Percentiles rank a stretch among this genome's conserved stretches.
phyloP scores from a whole-genome alignment of 2,888 invertebrate genomes.

The Linnaemya vulpina region DNA sequence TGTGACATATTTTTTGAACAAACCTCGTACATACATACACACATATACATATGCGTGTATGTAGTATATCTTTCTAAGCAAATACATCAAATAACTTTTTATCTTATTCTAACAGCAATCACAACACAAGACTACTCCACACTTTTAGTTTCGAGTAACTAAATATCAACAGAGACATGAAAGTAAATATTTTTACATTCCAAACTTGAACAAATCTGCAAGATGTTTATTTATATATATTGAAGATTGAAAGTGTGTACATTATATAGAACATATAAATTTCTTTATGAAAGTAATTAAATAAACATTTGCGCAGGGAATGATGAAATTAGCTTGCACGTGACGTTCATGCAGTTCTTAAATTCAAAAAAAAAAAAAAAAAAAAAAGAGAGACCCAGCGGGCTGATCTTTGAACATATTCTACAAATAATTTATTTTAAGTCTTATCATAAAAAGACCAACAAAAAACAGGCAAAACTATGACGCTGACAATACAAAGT shows the following conservation, averaged over 20 bases:
- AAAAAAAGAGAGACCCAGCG: no score
- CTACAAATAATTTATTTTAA: constrained; percentile 14
- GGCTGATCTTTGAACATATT: constrained; percentile 34
- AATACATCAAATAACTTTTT: no score
- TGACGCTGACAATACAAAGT: constrained; percentile 35
- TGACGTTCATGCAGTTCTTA: constrained; percentile 13
- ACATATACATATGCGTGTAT: no score
- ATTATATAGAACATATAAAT: background rate
- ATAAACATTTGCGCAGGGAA: background rate
- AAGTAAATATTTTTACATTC: constrained; percentile 33
- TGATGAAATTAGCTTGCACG: constrained; percentile 9
- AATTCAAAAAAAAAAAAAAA: constrained; percentile 20
- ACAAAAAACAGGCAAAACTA: constrained; percentile 23
- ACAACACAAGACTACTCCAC: no score
- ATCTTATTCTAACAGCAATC: no score
- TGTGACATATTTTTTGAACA: no score
- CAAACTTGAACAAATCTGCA: constrained; percentile 24
- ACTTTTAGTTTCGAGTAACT: background rate
- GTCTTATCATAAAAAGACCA: constrained; percentile 36
- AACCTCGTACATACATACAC: no score
- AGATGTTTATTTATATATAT: constrained; percentile 11
- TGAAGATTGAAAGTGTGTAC: background rate
- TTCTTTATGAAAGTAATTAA: constrained; percentile 21
- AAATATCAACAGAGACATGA: constrained; percentile 4
- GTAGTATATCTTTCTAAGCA: no score